Evolutionary conservation across 2,797 vertebrate species (phyloP), one percentile per base, ranked within the genome.

Genomic region (Glossophaga mutica): DNA sequence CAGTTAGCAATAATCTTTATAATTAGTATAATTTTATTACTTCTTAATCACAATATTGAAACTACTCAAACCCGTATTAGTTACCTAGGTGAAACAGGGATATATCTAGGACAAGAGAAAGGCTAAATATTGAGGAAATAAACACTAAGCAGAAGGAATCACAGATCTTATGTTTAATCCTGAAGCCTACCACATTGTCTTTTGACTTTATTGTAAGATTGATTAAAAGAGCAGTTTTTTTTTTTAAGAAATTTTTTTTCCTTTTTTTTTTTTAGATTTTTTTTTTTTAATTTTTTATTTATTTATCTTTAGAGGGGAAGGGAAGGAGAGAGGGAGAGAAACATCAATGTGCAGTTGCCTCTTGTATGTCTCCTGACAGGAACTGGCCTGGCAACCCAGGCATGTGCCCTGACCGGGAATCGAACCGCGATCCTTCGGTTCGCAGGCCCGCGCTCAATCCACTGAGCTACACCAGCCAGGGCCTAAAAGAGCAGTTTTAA

Each of bases 401-500:
- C n/a, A n/a, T n/a, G n/a, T n/a, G n/a, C n/a, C n/a, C n/a, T n/a
- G n/a, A n/a, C n/a, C n/a, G n/a, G n/a, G n/a, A n/a, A n/a, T n/a
- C n/a, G n/a, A n/a, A n/a, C n/a, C n/a, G n/a, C n/a, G n/a, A n/a
- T n/a, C n/a, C n/a, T n/a, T n/a, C n/a, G n/a, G n/a, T n/a, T n/a
- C n/a, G n/a, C n/a, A n/a, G n/a, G n/a, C n/a, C n/a, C n/a, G n/a
- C n/a, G n/a, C n/a, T n/a, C n/a, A n/a, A n/a, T n/a, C n/a, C n/a
- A n/a, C n/a, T n/a, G n/a, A n/a, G n/a, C n/a, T n/a, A n/a, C n/a
- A n/a, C n/a, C n/a, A n/a, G n/a, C n/a, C n/a, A n/a, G n/a, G n/a
- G n/a, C n/a, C n/a, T 93, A 79, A 88, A 93, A 85, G 52, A 95
- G 26, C 3, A 68, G 44, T 92, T 90, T 92, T 90, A 92, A 22